Base-by-base conservation (phyloP, 2,113 vertebrate species). In the Leptobrachium ailaonicum region DNA sequence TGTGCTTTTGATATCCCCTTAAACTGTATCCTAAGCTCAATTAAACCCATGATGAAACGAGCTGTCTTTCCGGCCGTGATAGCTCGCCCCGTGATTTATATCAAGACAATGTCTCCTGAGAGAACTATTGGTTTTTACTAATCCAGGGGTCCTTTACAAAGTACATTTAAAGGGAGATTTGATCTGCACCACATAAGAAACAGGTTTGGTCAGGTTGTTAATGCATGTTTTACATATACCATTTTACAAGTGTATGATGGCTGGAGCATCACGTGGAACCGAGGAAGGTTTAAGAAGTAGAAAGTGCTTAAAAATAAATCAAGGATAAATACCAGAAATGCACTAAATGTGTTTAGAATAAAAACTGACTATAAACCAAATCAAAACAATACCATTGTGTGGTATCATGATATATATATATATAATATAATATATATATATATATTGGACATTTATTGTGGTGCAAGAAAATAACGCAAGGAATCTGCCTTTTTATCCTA, bases 41-140 rank as follows among this genome's bases (percentile, higher is more conserved):
- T 79, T 79, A 72, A 79, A 71, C 44, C 20, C 76, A 79, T 64
- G 76, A 79, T 79, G 60, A 79, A 79, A 79, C 44, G 43, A 63
- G 56, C 32, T 71, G 76, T 77, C 76, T 64, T 32, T 71, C 43
- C 64, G 58, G 68, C 58, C 68, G 44, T 79, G 64, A 79, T 63
- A 79, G 47, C 58, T 41, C 47, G 56, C 56, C 76, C 58, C 45
- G 40, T 79, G 58, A 79, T 79, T 71, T 79, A 71, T 67, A 60
- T 71, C 68, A 71, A 71, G 20, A 14, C 11, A 71, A 79, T 71
- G 44, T 40, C 56, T 71, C 76, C 76, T 58, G 2, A 6, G 76
- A 63, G 76, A 50, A 41, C 42, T 50, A 53, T 71, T 79, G 44
- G 43, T 71, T 71, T 71, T 45, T 64, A 70, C 56, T 70, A 79